phyloP scores from a whole-genome alignment of 2,888 invertebrate genomes.

The Drosophila putrida region DNA sequence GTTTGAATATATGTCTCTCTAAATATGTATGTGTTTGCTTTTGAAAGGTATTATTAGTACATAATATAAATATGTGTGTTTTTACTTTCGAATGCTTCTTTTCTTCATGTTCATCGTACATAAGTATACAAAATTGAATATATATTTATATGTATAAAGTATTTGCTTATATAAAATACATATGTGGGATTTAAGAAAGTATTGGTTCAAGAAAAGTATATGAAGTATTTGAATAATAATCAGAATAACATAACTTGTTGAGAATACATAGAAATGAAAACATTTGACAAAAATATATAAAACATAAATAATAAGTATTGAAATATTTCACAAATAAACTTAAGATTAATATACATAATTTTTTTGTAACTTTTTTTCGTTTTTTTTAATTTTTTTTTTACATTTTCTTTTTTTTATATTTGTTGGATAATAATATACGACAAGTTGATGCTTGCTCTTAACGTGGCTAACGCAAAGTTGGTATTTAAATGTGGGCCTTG shows the following conservation, averaged over 20 bases:
- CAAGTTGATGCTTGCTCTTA: slow-evolving; percentile 81
- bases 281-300: slow-evolving; percentile 36
- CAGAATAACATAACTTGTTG: slow-evolving; percentile 27
- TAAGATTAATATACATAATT: slow-evolving; percentile 55
- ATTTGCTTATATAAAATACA: slow-evolving; percentile 37
- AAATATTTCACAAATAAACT: slow-evolving; percentile 67
- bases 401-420: slow-evolving; percentile 50
- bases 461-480: slow-evolving; percentile 72
- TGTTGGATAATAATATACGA: slow-evolving; percentile 75
- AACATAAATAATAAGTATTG: slow-evolving; percentile 62
- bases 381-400: slow-evolving; percentile 58
- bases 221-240: slow-evolving; percentile 15
- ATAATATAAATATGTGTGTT: slow-evolving; percentile 56
- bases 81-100: slow-evolving; percentile 48
- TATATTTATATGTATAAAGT: slow-evolving; percentile 30
- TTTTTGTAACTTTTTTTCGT: slow-evolving; percentile 45
- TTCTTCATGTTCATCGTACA: slow-evolving; percentile 29
- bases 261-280: slow-evolving; percentile 30
- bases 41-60: slow-evolving; percentile 37
- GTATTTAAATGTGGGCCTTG: slow-evolving; percentile 40
- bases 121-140: slow-evolving; percentile 45
- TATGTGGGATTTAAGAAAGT: slow-evolving; percentile 43
- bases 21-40: slow-evolving; percentile 50
- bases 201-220: slow-evolving; percentile 22
- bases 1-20: slow-evolving; percentile 44